These are phyloP conservation scores for Epizoanthus scotinus DNA, from an alignment of 92 coral and sea anemone genomes.

Conservation along the genomic window DNA sequence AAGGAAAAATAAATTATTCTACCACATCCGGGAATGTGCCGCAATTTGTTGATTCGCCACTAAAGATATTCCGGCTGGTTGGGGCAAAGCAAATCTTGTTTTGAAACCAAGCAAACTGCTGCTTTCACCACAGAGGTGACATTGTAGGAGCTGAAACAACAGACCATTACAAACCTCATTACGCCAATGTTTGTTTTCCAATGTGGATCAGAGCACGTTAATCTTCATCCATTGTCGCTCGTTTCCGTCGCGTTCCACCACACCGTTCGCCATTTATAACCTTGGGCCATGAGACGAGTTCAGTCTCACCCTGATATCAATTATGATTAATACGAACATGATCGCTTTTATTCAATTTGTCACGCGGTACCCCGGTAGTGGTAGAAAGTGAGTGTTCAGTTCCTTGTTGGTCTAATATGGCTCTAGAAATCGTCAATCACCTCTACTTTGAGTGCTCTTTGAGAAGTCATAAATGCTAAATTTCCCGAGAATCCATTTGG, in stretches of 20 bases:
- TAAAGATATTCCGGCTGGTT: not conserved
- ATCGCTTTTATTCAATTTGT: not conserved
- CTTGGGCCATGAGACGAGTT: not conserved
- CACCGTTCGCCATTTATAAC: not conserved
- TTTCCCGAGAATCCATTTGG: not conserved
- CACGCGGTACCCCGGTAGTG: slow-evolving; percentile 12
- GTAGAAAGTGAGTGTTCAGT: not conserved
- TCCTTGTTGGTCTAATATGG: not conserved
- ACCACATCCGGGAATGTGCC: slow-evolving; percentile 17
- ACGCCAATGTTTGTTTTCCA: not conserved
- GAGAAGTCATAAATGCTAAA: slow-evolving; percentile 12
- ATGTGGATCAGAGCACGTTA: not conserved
- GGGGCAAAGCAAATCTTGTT: slow-evolving; percentile 9
- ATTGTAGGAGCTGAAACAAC: slow-evolving; percentile 4
- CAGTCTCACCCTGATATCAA: not conserved
- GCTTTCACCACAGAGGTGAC: not conserved
- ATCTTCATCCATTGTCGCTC: not conserved
- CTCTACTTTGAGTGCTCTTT: slow-evolving; percentile 16
- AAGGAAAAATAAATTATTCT: not conserved
- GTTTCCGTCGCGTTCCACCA: slow-evolving; percentile 13
- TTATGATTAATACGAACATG: not conserved
- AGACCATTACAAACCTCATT: not conserved
- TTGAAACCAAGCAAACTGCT: slow-evolving; percentile 2
- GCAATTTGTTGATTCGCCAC: not conserved
- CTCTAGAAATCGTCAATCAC: not conserved